Conservation (phyloP, 2,797 vertebrate genomes). For the Hozukius guyotensis region DNA sequence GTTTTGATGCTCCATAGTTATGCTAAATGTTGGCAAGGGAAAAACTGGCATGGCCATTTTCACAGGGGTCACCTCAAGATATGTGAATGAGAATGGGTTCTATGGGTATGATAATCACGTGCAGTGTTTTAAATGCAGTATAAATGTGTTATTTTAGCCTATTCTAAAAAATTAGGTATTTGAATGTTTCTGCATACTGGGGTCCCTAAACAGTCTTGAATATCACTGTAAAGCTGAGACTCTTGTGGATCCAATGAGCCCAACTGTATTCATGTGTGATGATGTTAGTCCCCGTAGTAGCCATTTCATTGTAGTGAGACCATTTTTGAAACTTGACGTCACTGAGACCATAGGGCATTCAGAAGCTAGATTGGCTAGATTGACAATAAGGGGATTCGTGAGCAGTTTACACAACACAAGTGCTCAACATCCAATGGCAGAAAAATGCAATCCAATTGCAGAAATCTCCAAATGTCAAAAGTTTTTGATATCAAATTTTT, state of each 20-base stretch:
- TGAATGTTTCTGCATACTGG: accelerated
- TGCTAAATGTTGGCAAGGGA: background rate
- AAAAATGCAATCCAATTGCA: background rate
- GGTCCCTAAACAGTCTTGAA: background rate
- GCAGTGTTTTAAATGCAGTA: background rate
- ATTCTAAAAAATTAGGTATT: background rate
- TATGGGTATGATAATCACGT: background rate
- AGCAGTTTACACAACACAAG: background rate
- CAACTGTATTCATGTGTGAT: background rate
- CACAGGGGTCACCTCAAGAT: background rate
- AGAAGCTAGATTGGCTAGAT: background rate
- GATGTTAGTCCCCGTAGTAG: too few species aligned
- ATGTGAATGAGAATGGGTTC: background rate
- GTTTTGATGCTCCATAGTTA: background rate
- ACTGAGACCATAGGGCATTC: too few species aligned
- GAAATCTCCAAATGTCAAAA: background rate
- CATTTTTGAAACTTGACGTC: background rate
- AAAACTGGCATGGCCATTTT: background rate
- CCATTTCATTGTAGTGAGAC: background rate
- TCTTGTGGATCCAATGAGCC: background rate
- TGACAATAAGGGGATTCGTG: background rate
- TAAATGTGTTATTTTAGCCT: background rate
- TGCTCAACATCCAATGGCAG: too few species aligned
- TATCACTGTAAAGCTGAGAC: background rate
- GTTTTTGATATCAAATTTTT: background rate